phyloP scores from a whole-genome alignment of 92 coral and sea anemone genomes.

The Epizoanthus ramosus region DNA sequence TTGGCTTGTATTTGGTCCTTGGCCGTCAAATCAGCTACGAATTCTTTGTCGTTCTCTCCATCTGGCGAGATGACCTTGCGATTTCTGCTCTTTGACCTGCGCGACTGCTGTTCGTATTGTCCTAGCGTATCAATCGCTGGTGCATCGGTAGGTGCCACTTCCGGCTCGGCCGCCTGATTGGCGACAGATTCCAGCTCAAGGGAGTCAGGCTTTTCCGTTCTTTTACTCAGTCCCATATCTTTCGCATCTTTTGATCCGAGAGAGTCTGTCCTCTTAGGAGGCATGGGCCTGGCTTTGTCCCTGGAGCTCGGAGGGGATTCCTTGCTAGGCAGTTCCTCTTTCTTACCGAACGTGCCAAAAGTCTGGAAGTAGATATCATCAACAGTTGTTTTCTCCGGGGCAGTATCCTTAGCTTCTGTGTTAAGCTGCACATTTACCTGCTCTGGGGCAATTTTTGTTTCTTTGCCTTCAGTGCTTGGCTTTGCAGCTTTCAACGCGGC shows the following conservation, averaged over 20 bases:
- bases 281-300: slow-evolving; percentile 33
- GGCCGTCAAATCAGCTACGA: slow-evolving; percentile 39
- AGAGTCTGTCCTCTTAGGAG: slow-evolving; percentile 34
- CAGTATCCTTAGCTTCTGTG: slow-evolving; percentile 18
- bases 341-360: slow-evolving; percentile 74
- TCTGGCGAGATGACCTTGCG: slow-evolving; percentile 85
- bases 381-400: slow-evolving; percentile 23
- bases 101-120: slow-evolving; percentile 83
- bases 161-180: slow-evolving; percentile 31
- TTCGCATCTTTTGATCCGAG: slow-evolving; percentile 45
- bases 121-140: slow-evolving; percentile 86
- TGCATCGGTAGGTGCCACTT: slow-evolving; percentile 41
- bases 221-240: slow-evolving; percentile 22
- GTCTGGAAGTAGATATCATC: slow-evolving; percentile 61
- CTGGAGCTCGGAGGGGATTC: slow-evolving; percentile 27
- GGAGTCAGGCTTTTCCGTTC: slow-evolving; percentile 21
- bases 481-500: neutral
- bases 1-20: slow-evolving; percentile 40
- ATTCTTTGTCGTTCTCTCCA: slow-evolving; percentile 71
- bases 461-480: neutral
- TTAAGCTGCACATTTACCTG: slow-evolving; percentile 1
- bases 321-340: slow-evolving; percentile 21
- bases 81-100: slow-evolving; percentile 83
- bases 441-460: slow-evolving; percentile 28
- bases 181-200: slow-evolving; percentile 13